Evolutionary conservation across 2,888 invertebrate genomes (phyloP).

Genomic region (Orthosia cruda): DNA sequence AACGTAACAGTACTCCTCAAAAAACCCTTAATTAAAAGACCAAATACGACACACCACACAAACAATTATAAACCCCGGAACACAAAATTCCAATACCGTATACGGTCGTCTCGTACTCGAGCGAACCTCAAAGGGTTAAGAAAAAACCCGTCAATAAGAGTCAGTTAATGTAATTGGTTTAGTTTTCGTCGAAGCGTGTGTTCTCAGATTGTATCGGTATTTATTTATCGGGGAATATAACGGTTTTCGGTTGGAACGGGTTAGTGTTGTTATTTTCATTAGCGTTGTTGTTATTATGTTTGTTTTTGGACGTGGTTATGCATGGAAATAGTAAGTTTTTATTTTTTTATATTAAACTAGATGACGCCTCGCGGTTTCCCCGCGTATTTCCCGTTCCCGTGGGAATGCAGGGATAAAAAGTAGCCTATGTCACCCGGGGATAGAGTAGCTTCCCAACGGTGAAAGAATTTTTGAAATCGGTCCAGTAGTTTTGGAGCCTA

Average conservation of each 20-base stretch:
- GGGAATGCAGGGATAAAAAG: no score
- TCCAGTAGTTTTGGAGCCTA: no score
- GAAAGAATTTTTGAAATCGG: no score
- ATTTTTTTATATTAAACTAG: no score
- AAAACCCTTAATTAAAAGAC: neutral
- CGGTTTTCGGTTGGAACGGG: slow-evolving; percentile 10
- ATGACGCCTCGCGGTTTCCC: no score
- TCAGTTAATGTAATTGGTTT: slow-evolving; percentile 65
- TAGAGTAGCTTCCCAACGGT: no score
- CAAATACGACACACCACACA: slow-evolving; percentile 3
- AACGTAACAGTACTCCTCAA: neutral
- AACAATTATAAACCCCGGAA: slow-evolving; percentile 20
- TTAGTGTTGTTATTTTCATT: slow-evolving; percentile 25
- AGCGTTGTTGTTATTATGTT: slow-evolving; percentile 2
- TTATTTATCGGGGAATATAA: slow-evolving; percentile 44
- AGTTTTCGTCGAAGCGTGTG: slow-evolving; percentile 54
- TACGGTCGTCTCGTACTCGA: slow-evolving; percentile 32
- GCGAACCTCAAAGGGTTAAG: slow-evolving; percentile 57
- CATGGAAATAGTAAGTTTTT: neutral
- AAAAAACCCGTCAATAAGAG: slow-evolving; percentile 57
- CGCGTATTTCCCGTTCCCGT: no score
- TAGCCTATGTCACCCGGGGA: no score
- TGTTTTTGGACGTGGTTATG: neutral
- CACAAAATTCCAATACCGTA: slow-evolving; percentile 38
- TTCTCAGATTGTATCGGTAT: slow-evolving; percentile 32